Percentiles rank a stretch among this genome's conserved stretches.
These are phyloP conservation scores for Drosophila prosaltans DNA, from an alignment of 1,140 invertebrate species.

Conservation along the genomic window DNA sequence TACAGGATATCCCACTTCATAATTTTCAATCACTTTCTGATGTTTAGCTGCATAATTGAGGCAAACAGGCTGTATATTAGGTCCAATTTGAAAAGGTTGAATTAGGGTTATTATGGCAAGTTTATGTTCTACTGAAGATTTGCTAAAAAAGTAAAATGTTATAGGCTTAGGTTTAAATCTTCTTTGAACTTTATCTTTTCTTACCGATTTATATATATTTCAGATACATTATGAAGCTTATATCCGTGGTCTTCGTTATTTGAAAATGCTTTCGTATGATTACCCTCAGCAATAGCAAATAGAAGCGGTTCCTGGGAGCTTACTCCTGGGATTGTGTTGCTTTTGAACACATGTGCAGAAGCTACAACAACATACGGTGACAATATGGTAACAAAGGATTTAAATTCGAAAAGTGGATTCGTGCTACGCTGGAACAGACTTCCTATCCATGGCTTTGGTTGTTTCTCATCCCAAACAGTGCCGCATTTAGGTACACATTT, in stretches of 20 bases:
- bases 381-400: constrained; percentile 82
- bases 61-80: constrained; percentile 19
- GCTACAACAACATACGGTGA: constrained; percentile 39
- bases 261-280: not conserved
- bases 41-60: not conserved
- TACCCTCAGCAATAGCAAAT: constrained; percentile 12
- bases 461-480: not conserved
- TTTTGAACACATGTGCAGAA: not conserved
- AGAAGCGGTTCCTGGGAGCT: not conserved
- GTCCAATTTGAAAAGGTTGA: constrained; percentile 17
- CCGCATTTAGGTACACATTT: constrained; percentile 35
- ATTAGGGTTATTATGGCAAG: constrained; percentile 13
- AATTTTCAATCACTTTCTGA: too few species aligned
- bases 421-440: constrained; percentile 32
- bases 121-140: not conserved
- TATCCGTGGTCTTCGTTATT: constrained; percentile 16
- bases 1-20: too few species aligned
- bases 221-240: constrained; percentile 25
- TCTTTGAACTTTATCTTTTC: too few species aligned
- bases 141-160: not conserved
- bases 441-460: constrained; percentile 43
- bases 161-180: too few species aligned
- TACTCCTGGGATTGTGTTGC: not conserved
- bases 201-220: not conserved
- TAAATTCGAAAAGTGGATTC: constrained; percentile 36